phyloP scores from a whole-genome alignment of 2,113 vertebrate genomes.

The Labrus mixtus region DNA sequence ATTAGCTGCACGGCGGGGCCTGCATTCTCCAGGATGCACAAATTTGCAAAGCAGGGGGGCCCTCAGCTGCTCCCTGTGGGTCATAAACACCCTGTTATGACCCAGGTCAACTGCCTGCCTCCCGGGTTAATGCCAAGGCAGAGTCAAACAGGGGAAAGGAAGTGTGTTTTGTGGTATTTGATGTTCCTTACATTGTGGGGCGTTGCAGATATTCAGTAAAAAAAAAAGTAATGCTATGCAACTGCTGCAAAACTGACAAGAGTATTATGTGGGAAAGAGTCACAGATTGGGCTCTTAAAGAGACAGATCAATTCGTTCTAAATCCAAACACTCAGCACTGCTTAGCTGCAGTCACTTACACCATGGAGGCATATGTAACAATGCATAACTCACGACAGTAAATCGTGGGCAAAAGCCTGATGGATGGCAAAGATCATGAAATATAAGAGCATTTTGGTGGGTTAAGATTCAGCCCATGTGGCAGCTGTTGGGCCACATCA shows the following conservation, averaged over 20 bases:
- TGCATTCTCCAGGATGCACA: conserved; percentile 69
- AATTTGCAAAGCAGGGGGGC: conserved; percentile 51
- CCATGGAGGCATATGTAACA: conserved; percentile 58
- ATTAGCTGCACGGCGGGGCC: conserved; percentile 74
- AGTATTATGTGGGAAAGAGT: conserved; percentile 80
- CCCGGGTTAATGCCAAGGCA: conserved; percentile 63
- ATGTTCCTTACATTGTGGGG: conserved; percentile 14
- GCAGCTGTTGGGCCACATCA: conserved; percentile 39
- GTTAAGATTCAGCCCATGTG: conserved; percentile 32
- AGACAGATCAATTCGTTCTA: conserved; percentile 77
- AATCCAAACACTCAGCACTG: conserved; percentile 57
- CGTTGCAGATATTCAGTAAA: conserved; percentile 21
- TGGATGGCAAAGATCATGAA: conserved; percentile 28
- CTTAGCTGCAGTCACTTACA: conserved; percentile 68
- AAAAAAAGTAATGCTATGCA: conserved; percentile 25
- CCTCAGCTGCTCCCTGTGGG: conserved; percentile 70
- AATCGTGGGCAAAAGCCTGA: conserved; percentile 42
- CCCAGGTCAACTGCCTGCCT: conserved; percentile 67
- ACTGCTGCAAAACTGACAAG: conserved; percentile 66
- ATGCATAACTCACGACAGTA: conserved; percentile 52
- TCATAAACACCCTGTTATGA: conserved; percentile 76
- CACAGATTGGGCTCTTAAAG: conserved; percentile 59
- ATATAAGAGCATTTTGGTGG: conserved; percentile 21
- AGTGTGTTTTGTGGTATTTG: conserved; percentile 37
- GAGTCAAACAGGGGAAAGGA: conserved; percentile 26